These are phyloP conservation scores for Coregonus ussuriensis DNA, from an alignment of 2,797 vertebrate species.

Conservation along the genomic window DNA sequence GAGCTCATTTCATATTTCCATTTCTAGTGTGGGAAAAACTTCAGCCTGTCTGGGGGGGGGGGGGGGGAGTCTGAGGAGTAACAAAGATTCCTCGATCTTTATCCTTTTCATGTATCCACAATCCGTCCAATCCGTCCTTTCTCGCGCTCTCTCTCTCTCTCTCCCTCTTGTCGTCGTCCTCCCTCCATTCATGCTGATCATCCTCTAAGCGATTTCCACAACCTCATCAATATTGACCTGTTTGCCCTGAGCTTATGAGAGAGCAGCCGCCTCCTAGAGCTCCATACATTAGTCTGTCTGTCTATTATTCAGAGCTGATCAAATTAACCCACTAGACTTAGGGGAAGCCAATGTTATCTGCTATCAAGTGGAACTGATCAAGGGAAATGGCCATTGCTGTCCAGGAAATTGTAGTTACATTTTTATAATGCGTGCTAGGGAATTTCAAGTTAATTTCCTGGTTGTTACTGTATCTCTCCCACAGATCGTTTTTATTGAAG, in stretches of 20 bases:
- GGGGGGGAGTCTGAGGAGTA: background rate
- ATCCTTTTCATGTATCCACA: background rate
- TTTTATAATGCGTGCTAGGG: conserved; percentile 45
- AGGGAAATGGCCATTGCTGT: conserved; percentile 39
- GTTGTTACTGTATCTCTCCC: conserved; percentile 23
- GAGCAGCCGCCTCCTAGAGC: conserved; percentile 15
- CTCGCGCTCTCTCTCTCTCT: background rate
- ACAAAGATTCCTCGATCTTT: background rate
- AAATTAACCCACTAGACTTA: conserved; percentile 45
- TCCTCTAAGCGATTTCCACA: conserved; percentile 12
- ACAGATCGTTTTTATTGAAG: conserved; percentile 33
- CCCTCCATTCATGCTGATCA: conserved; percentile 6
- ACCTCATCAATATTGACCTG: conserved; percentile 47
- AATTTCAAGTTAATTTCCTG: conserved; percentile 48
- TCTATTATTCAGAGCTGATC: conserved; percentile 36
- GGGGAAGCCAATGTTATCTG: conserved; percentile 41
- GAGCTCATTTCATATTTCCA: conserved; percentile 58
- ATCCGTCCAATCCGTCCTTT: background rate
- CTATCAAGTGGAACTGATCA: conserved; percentile 24
- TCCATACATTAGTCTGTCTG: conserved; percentile 42
- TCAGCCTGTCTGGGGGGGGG: conserved; percentile 32
- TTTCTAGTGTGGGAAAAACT: conserved; percentile 65
- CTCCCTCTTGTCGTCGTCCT: conserved; percentile 1
- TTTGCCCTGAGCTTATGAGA: conserved; percentile 37
- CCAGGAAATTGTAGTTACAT: conserved; percentile 31